These are phyloP conservation scores for Trachymyrmex septentrionalis DNA, from an alignment of 1,140 invertebrate species.

Conservation along the genomic window DNA sequence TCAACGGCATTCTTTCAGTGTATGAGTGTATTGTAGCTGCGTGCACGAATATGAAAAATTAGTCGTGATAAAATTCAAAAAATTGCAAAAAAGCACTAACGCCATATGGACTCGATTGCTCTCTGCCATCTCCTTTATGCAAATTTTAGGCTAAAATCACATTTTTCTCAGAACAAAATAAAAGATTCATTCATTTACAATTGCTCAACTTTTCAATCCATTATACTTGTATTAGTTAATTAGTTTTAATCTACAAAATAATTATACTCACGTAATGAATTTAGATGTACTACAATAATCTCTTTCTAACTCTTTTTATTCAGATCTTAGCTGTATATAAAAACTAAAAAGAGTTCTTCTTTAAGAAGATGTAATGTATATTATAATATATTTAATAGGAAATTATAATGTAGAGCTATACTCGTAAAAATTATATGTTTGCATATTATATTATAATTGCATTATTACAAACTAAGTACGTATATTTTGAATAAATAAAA, in stretches of 20 bases:
- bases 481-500: background rate
- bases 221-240: background rate
- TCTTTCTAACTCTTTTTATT: background rate
- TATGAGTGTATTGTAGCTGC: background rate
- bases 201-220: background rate
- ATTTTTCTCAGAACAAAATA: slow-evolving; percentile 9
- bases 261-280: background rate
- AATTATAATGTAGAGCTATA: background rate
- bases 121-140: slow-evolving; percentile 3
- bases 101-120: background rate
- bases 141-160: slow-evolving; percentile 11
- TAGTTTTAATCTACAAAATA: background rate
- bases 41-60: background rate
- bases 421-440: background rate
- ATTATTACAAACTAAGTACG: too few relatives aligned
- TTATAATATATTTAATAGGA: too few relatives aligned
- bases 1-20: background rate
- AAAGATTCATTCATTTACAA: background rate
- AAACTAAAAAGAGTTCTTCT: background rate
- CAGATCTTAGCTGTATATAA: background rate
- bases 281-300: background rate
- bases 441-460: background rate
- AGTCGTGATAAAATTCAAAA: background rate
- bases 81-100: background rate
- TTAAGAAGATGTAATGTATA: background rate